Conservation (phyloP, 2,113 vertebrate genomes). For the Tachysurus vachellii region DNA sequence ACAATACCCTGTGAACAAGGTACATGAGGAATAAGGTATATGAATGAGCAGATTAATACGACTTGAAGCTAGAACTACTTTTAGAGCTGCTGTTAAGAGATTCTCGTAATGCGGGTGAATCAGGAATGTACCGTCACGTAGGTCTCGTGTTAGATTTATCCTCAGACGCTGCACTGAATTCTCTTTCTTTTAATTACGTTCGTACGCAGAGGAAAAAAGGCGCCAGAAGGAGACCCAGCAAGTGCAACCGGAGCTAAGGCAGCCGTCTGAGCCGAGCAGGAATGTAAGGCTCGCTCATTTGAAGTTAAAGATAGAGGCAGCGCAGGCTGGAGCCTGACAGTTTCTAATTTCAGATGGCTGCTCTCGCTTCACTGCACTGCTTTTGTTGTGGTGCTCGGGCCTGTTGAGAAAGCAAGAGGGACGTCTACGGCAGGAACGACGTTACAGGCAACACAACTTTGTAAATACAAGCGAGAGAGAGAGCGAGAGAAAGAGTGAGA, state of each 20-base stretch:
- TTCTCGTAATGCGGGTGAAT: background rate
- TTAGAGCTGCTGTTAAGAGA: background rate
- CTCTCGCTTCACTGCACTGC: slow-evolving; percentile 56
- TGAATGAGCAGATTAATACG: background rate
- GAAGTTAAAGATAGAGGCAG: slow-evolving; percentile 97
- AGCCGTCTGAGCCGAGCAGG: slow-evolving; percentile 82
- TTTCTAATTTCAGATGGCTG: slow-evolving; percentile 77
- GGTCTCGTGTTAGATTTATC: background rate
- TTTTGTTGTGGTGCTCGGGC: slow-evolving; percentile 62
- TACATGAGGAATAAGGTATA: background rate
- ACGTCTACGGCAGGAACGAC: slow-evolving; percentile 26
- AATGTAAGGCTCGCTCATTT: slow-evolving; percentile 92
- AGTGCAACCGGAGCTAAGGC: slow-evolving; percentile 80
- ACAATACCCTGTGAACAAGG: background rate
- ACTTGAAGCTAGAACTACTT: background rate
- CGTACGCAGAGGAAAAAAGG: slow-evolving; percentile 32
- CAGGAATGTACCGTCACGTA: background rate
- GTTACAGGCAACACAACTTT: slow-evolving; percentile 44
- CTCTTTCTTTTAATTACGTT: background rate
- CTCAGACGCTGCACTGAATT: background rate
- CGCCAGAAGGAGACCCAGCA: slow-evolving; percentile 61
- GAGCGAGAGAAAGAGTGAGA: slow-evolving; percentile 37
- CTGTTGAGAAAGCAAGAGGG: slow-evolving; percentile 5
- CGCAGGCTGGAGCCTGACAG: slow-evolving; percentile 74
- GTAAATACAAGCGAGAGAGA: slow-evolving; percentile 36